Evolutionary conservation across 2,113 vertebrate genomes (phyloP).

Genomic region (Perca fluviatilis): DNA sequence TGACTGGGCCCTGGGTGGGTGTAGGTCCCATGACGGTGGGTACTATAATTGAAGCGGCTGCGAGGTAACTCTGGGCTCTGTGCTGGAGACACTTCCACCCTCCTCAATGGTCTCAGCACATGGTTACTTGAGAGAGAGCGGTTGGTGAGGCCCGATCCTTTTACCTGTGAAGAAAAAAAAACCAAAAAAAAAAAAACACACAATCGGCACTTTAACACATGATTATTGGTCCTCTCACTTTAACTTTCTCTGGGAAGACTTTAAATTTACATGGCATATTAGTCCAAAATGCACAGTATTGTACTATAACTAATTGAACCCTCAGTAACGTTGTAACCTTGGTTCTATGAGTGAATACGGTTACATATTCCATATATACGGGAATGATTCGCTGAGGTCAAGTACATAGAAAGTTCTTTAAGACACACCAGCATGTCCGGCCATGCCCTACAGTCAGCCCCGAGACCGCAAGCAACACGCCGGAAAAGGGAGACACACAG

Average conservation of each 20-base stretch:
- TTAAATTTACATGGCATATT: background rate
- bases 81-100: slow-evolving; percentile 64
- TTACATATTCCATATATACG: too few species aligned
- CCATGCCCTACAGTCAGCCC: too few species aligned
- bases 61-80: slow-evolving; percentile 18
- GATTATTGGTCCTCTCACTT: background rate
- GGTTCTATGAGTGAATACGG: too few species aligned
- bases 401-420: too few species aligned
- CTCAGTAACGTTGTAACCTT: too few species aligned
- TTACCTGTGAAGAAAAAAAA: slow-evolving; percentile 34
- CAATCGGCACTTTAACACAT: slow-evolving; percentile 1
- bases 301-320: background rate
- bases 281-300: background rate
- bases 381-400: too few species aligned
- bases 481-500: too few species aligned
- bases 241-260: background rate
- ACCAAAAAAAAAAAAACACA: slow-evolving; percentile 1
- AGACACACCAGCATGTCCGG: too few species aligned
- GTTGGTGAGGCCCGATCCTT: background rate
- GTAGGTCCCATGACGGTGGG: slow-evolving; percentile 11
- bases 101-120: slow-evolving; percentile 35
- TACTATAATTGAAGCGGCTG: slow-evolving; percentile 5
- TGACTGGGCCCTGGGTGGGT: slow-evolving; percentile 42
- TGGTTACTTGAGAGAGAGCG: slow-evolving; percentile 21
- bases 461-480: too few species aligned